These are phyloP conservation scores for Ernsta delagoae DNA, from an alignment of 2,888 invertebrate genomes.

Conservation along the genomic window DNA sequence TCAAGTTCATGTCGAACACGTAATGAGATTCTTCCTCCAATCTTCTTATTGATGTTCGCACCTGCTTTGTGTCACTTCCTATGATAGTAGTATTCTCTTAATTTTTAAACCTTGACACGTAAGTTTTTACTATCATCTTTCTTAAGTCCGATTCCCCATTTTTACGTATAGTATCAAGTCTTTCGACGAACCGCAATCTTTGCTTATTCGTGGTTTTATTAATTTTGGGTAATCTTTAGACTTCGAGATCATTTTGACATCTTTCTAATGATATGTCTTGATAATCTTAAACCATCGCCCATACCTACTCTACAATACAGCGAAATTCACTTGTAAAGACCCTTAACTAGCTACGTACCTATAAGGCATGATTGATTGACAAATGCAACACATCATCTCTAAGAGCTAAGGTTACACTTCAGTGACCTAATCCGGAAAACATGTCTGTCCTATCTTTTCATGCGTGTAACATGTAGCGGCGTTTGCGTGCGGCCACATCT, in stretches of 20 bases:
- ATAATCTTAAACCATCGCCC: too few species aligned
- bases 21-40: slow-evolving; percentile 3
- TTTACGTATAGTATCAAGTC: too few species aligned
- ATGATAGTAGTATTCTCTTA: background rate
- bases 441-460: background rate
- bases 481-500: background rate
- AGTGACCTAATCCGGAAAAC: slow-evolving; percentile 10
- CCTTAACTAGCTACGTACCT: too few species aligned
- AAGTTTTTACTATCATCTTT: background rate
- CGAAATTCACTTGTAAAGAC: too few species aligned
- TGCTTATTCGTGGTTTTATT: too few species aligned
- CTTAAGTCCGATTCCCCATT: too few species aligned
- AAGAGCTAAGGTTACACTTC: background rate
- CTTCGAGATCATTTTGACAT: too few species aligned
- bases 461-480: background rate
- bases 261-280: too few species aligned
- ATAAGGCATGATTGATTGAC: background rate
- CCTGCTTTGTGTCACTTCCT: background rate
- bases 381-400: background rate
- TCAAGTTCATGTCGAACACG: background rate
- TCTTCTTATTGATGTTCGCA: background rate
- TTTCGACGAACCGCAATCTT: too few species aligned
- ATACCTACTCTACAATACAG: too few species aligned
- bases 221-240: too few species aligned
- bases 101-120: background rate